Evolutionary conservation across 2,888 invertebrate genomes (phyloP), one percentile per base, ranked within the genome.

Genomic region (Acrobasis consociella): DNA sequence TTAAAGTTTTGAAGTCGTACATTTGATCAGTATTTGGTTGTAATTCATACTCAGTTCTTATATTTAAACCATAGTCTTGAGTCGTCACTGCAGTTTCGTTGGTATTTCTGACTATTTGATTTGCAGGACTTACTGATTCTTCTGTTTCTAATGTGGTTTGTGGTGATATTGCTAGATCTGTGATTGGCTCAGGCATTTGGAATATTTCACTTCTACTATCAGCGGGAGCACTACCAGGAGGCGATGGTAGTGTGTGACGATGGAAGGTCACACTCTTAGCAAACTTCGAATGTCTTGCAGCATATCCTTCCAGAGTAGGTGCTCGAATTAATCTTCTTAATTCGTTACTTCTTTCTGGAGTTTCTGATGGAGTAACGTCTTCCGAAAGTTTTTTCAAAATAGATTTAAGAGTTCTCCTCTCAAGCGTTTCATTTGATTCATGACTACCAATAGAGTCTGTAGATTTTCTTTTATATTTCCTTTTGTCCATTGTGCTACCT

Each of bases 181-280:
- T 60, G 61, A 70, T 68, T 59, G 68, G 58, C 66, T 86, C 93
- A 38, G 89, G 91, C 73, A 89, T 80, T 69, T 78, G 74, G 64
- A 91, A 91, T 49, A 89, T 81, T 49, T 85, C 85, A 62, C 75
- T 76, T 70, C 78, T 80, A 13, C 76, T 73, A 70, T 91, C 90
- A 9, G 81, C 77, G 3, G 87, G 84, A 0, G 84, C 91, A 79
- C 94, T 94, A 67, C 87, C 81, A 66, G 97, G 96, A 66, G 97
- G 97, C 76, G 97, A 97, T 72, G 96, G 96, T 80, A 97, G 93
- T 62, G 97, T 97, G 83, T 97, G 96, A 66, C 96, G 93, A 87
- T 97, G 96, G 91, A 97, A 97, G 67, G 97, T 97, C 69, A 97
- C 97, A 87, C 97, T 97, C 93, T 97, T 97, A 60, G 96, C 94